A percentile compares a stretch with the other conserved stretches of the same genome.
Evolutionary conservation across 2,888 invertebrate species (phyloP).

Genomic region (Ectobius pallidus): DNA sequence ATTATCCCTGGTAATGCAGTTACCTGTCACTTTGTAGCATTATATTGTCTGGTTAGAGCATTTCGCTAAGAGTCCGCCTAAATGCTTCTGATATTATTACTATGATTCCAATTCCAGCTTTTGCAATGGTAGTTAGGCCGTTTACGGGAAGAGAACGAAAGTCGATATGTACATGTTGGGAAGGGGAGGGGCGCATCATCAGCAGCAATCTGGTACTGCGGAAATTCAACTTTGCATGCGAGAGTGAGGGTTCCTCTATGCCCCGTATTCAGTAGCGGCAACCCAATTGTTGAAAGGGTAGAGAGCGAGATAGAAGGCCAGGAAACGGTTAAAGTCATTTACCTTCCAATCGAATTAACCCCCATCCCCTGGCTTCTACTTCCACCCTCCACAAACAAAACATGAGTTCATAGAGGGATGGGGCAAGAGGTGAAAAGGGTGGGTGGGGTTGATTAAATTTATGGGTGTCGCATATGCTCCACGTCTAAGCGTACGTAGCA

Average conservation of each 20-base stretch:
- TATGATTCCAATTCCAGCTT: no score
- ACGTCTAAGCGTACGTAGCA: not conserved
- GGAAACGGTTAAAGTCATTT: slow-evolving; percentile 40
- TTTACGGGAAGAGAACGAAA: not conserved
- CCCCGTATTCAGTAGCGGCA: not conserved
- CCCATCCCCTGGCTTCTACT: slow-evolving; percentile 1
- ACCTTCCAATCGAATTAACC: slow-evolving; percentile 39
- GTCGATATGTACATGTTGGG: no score
- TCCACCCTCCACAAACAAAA: slow-evolving; percentile 29
- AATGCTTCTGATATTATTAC: no score
- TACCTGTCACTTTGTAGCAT: no score
- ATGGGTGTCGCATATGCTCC: slow-evolving; percentile 21
- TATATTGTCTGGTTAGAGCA: no score
- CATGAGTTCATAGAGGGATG: not conserved
- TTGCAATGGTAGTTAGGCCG: not conserved
- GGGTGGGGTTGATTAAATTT: slow-evolving; percentile 19
- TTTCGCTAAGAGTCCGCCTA: no score
- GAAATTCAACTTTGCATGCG: slow-evolving; percentile 2
- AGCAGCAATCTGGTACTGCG: not conserved
- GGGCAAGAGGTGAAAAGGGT: not conserved
- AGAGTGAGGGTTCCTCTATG: not conserved
- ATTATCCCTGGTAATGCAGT: no score
- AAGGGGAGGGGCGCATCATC: not conserved
- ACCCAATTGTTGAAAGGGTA: not conserved
- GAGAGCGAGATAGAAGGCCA: not conserved